Evolutionary conservation across 1,140 invertebrate species (phyloP).

Genomic region (Belonocnema kinseyi): DNA sequence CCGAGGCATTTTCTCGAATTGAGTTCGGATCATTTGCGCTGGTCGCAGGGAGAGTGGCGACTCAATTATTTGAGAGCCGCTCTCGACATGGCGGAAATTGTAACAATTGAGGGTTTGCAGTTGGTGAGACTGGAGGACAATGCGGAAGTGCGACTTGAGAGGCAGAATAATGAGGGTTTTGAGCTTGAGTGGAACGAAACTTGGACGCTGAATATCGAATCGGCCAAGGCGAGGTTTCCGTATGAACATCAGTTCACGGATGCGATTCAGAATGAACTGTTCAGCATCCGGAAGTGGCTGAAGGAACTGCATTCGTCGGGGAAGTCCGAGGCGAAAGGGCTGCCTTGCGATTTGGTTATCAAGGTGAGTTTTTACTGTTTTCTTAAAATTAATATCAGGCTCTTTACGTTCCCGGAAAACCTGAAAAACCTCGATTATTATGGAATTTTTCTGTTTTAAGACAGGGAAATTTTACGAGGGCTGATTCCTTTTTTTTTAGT

Average conservation of each 20-base stretch:
- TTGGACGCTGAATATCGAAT: constrained; percentile 83
- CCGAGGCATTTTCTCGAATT: constrained; percentile 69
- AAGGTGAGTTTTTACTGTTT: constrained; percentile 79
- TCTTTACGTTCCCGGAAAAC: no score
- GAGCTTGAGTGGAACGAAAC: constrained; percentile 83
- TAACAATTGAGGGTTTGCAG: constrained; percentile 84
- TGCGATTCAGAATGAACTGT: constrained; percentile 93
- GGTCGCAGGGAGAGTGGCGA: constrained; percentile 68
- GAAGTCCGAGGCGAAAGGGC: constrained; percentile 73
- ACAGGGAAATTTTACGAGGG: no score
- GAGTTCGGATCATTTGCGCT: constrained; percentile 69
- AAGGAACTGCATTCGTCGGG: constrained; percentile 79
- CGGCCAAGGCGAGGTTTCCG: constrained; percentile 88
- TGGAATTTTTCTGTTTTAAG: no score
- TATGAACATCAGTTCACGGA: constrained; percentile 96
- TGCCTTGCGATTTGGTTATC: constrained; percentile 92
- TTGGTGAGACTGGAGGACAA: constrained; percentile 77
- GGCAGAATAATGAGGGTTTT: constrained; percentile 84
- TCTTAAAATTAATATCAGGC: no score
- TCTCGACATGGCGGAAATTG: constrained; percentile 86
- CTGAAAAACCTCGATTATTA: no score
- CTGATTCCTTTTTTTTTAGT: no score
- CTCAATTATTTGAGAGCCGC: constrained; percentile 71
- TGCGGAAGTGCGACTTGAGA: constrained; percentile 80
- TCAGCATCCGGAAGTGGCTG: constrained; percentile 95